Base-by-base conservation (phyloP, 2,797 vertebrate genomes). In the Manis crassicaudata region DNA sequence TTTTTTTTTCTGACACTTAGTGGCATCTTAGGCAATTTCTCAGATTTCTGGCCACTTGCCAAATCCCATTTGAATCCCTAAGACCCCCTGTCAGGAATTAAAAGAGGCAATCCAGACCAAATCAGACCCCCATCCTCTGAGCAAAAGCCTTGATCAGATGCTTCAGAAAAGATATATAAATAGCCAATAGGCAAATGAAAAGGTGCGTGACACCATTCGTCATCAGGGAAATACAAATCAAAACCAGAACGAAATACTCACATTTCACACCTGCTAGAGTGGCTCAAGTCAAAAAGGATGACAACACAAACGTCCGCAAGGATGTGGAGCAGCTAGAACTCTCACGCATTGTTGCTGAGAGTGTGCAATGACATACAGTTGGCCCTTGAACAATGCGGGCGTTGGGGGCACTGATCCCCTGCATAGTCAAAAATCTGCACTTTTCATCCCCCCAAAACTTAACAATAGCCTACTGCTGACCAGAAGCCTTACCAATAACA, bases 321-420 rank as follows among this genome's bases (percentile, higher is more conserved):
- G 75, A 32, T 3, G 10, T 3, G 1, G n/a, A 60, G n/a, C 37
- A 6, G 10, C 27, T 20, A 21, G 67, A 86, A 43, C 6, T 20
- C 54, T n/a, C 37, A 27, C 2, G 25, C 13, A 0, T 12, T 2
- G 5, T 50, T 32, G 25, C 4, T 13, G 9, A 60, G 29, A 25
- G 6, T 16, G 4, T 32, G 25, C 58, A 43, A 65, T 1, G 21
- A 43, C 8, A 3, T 11, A 46, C 46, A 46, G 46, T 46, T 46
- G 46, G 11, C 46, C 10, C 46, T 46, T 46, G 46, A 46, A 46
- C 46, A 46, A 46, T 46, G 46, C 11, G 46, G 46, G 46, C 46
- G 10, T 46, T 10, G 46, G 43, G 46, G 46, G 46, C 46, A 46
- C 46, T 11, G 46, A 46, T 46, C 46, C 46, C 46, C 46, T 46